Conservation (phyloP, 2,888 invertebrate species). For the Rhagonycha fulva region DNA sequence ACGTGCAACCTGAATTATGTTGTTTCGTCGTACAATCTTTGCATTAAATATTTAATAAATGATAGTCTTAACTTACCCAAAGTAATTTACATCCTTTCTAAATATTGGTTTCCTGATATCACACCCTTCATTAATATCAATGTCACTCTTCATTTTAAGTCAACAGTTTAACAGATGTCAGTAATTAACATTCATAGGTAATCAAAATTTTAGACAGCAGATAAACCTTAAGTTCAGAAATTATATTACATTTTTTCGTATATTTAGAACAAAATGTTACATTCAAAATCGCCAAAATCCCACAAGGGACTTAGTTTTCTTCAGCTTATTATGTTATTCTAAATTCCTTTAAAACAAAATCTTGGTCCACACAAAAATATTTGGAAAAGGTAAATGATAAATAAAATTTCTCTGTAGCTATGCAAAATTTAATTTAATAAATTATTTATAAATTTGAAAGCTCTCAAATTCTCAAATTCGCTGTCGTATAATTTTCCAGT, state of each 20-base stretch:
- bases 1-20: background rate
- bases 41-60: background rate
- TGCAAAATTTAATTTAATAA: background rate
- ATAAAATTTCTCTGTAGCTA: background rate
- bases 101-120: background rate
- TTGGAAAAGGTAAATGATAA: background rate
- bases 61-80: background rate
- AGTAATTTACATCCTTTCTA: background rate
- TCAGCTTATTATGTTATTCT: background rate
- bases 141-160: too few species aligned
- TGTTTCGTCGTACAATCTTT: background rate
- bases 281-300: background rate
- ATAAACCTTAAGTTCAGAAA: background rate
- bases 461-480: background rate
- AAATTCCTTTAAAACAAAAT: background rate
- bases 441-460: background rate
- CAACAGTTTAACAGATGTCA: background rate
- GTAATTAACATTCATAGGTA: background rate
- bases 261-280: background rate
- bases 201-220: background rate
- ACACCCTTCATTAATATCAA: too few species aligned
- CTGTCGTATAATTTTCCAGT: background rate
- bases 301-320: background rate
- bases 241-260: too few species aligned
- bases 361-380: background rate